Base-by-base conservation (phyloP, 1,140 invertebrate species). In the Phymastichus coffea region DNA sequence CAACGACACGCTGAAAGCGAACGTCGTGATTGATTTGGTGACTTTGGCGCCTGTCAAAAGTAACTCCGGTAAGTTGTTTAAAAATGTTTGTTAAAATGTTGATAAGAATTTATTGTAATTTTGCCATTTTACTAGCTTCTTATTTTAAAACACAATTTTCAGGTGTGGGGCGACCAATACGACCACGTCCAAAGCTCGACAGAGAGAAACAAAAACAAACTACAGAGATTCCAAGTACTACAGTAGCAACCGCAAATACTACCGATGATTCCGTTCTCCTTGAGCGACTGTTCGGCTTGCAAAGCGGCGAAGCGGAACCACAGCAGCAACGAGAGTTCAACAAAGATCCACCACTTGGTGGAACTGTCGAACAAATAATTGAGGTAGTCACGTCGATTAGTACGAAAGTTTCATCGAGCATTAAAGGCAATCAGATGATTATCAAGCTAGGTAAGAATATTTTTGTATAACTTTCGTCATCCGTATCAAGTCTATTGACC, bases 341-440 rank as follows among this genome's bases (percentile, higher is more conserved):
- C 0, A 54, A 52, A 8, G 48, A 68, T 17, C 17, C 20, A 20
- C 17, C 38, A n/a, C 0, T 22, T 2, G 20, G 15, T 25, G 57
- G 66, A 0, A 68, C 58, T 14, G 55, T 76, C 2, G 68, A 76
- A 41, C 74, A 78, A 33, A 77, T 79, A 12, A 72, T 79, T 0
- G 76, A 79, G 51, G 76, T 80, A 0, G 77, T 80, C 0, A 80
- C 77, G 0, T 79, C 77, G 0, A 75, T 79, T 6, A 79, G 76
- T 33, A 80, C 77, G 0, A 76, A 70, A 53, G 71, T 80, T 3
- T 79, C 75, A 0, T 75, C 76, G 0, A 77, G 63, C 9, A 51
- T 75, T 0, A 70, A 72, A 26, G 68, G 59, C 9, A 69, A 71
- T 23, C 66, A 70, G 6, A 63, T 77, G 10, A 51, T 74, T 4